Percentiles rank a stretch among this genome's conserved stretches.
Conservation (phyloP, 2,113 vertebrate genomes). For the Phocoena phocoena region DNA sequence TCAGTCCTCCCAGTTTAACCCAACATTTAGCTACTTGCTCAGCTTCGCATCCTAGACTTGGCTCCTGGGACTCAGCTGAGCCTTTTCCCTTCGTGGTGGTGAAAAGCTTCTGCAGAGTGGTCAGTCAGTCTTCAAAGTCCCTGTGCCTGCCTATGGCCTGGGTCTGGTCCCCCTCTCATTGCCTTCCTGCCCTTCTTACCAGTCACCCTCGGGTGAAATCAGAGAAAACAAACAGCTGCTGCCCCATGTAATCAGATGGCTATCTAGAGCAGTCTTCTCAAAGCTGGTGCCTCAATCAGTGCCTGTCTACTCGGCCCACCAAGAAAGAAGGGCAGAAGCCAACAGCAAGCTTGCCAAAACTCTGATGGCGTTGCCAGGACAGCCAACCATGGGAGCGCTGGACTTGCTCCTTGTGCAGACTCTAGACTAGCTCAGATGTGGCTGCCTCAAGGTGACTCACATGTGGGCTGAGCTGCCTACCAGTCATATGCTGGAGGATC, state of each 20-base stretch:
- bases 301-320: neutral
- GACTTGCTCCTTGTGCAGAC: fast-evolving
- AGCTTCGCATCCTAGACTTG: neutral
- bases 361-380: neutral
- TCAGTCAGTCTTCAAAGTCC: neutral
- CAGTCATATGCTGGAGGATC: neutral
- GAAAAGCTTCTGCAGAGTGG: neutral
- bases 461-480: neutral
- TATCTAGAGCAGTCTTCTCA: neutral
- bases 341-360: neutral
- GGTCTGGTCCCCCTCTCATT: neutral
- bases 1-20: neutral
- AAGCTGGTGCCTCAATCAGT: neutral
- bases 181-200: neutral
- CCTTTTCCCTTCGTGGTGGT: neutral
- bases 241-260: fast-evolving
- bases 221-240: neutral
- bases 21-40: neutral
- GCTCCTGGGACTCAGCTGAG: neutral
- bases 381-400: fast-evolving
- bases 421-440: neutral
- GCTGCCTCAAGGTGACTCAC: neutral
- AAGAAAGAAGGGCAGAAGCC: neutral
- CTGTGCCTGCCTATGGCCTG: neutral
- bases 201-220: neutral